These are phyloP conservation scores for Notoglanidium macrostoma DNA, from an alignment of 2,797 vertebrate species.

Conservation along the genomic window DNA sequence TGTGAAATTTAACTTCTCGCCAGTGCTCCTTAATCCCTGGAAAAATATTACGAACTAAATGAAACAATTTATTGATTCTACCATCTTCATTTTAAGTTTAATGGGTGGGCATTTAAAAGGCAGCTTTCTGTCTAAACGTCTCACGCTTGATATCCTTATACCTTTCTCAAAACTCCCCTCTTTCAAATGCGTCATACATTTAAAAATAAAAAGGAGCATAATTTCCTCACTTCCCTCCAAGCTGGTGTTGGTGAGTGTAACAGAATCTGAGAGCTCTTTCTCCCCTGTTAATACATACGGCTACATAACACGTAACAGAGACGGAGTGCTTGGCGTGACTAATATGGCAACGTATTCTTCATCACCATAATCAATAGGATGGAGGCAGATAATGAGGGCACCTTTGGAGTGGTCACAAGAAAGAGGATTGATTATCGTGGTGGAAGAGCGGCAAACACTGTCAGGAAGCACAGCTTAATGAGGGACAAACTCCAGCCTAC, in stretches of 20 bases:
- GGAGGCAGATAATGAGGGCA: slow-evolving; percentile 53
- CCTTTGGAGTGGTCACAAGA: slow-evolving; percentile 57
- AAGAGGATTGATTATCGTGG: slow-evolving; percentile 55
- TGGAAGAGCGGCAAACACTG: slow-evolving; percentile 51
- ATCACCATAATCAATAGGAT: slow-evolving; percentile 60
- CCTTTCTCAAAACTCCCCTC: not conserved
- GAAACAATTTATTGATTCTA: slow-evolving; percentile 57
- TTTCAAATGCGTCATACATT: not conserved
- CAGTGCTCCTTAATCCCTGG: slow-evolving; percentile 51
- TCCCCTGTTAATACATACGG: slow-evolving; percentile 4
- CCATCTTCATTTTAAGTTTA: slow-evolving; percentile 48
- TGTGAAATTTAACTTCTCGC: slow-evolving; percentile 57
- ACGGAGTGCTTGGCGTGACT: slow-evolving; percentile 20
- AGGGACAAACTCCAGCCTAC: slow-evolving; percentile 51
- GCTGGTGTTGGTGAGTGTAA: not conserved
- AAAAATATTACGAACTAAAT: slow-evolving; percentile 51
- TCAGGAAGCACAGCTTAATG: slow-evolving; percentile 56
- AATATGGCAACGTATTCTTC: slow-evolving; percentile 43
- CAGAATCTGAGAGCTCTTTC: not conserved
- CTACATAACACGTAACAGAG: slow-evolving; percentile 25
- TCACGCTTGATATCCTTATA: slow-evolving; percentile 38
- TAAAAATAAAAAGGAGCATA: not conserved
- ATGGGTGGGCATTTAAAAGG: slow-evolving; percentile 43
- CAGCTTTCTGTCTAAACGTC: slow-evolving; percentile 29
- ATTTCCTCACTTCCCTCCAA: not conserved